Percentiles rank a stretch among this genome's conserved stretches.
phyloP scores from a whole-genome alignment of 2,888 invertebrate species.

The Nymphalis polychloros region DNA sequence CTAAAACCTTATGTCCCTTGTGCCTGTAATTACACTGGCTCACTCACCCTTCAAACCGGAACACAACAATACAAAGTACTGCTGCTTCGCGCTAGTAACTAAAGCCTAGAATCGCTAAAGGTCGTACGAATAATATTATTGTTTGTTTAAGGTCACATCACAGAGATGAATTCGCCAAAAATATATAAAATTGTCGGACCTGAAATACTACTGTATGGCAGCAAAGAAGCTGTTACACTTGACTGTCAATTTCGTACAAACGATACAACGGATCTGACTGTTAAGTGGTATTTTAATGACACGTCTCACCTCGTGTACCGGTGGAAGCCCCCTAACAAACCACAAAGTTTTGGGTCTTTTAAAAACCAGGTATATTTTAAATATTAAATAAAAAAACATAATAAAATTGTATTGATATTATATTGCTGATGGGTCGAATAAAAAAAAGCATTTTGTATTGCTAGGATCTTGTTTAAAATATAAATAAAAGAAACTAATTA shows the following conservation, averaged over 20 bases:
- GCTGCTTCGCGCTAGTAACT: too few species aligned
- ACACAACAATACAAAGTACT: too few species aligned
- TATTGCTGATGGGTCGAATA: too few species aligned
- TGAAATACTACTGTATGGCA: conserved; percentile 81
- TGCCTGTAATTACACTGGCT: too few species aligned
- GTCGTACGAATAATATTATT: neutral
- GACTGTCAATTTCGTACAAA: conserved; percentile 87
- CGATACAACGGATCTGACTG: conserved; percentile 85
- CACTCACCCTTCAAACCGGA: too few species aligned
- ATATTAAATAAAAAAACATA: neutral
- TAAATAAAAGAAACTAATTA: too few species aligned
- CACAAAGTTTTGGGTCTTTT: conserved; percentile 83
- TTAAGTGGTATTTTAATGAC: conserved; percentile 88
- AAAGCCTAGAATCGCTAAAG: too few species aligned
- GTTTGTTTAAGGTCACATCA: conserved; percentile 1
- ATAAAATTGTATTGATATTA: too few species aligned
- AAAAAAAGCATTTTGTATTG: too few species aligned
- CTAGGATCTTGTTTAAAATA: too few species aligned
- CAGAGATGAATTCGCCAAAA: neutral
- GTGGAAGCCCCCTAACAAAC: conserved; percentile 87
- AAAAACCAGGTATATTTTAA: conserved; percentile 59
- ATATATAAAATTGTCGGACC: conserved; percentile 84
- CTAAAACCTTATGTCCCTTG: too few species aligned
- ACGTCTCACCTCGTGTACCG: conserved; percentile 87
- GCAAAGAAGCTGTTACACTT: conserved; percentile 81